A percentile compares a stretch with the other conserved stretches of the same genome.
Evolutionary conservation across 2,888 invertebrate genomes (phyloP).

Genomic region (Lasius platythorax): DNA sequence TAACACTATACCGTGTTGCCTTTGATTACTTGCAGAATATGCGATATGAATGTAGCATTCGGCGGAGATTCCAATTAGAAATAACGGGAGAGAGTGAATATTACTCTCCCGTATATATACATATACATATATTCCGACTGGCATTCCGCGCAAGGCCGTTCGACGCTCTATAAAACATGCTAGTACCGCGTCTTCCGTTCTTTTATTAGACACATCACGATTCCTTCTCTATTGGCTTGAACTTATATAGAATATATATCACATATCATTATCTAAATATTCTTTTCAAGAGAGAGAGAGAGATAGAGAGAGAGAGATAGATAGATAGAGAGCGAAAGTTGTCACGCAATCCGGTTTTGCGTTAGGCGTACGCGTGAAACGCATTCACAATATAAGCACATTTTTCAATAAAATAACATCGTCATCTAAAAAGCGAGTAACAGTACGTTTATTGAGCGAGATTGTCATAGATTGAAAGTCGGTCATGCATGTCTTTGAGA

Average conservation of each 20-base stretch:
- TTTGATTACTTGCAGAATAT: conserved; percentile 29
- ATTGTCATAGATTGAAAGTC: not conserved
- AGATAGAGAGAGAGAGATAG: not conserved
- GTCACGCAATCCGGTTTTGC: conserved; percentile 20
- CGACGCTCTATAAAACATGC: conserved; percentile 62
- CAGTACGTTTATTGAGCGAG: not conserved
- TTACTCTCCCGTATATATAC: not conserved
- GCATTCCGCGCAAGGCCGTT: conserved; percentile 67
- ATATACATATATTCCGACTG: conserved; percentile 16
- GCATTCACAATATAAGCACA: not conserved
- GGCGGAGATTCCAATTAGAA: conserved; percentile 60
- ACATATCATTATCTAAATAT: conserved; percentile 4
- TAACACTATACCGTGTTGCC: not conserved
- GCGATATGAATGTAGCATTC: conserved; percentile 34
- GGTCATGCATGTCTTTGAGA: not conserved
- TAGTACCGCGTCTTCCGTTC: not conserved
- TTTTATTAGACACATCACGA: conserved; percentile 17
- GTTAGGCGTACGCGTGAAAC: not conserved
- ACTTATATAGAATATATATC: not conserved
- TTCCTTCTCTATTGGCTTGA: conserved; percentile 26
- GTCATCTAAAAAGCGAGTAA: not conserved
- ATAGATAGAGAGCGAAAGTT: not conserved
- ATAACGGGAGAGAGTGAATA: conserved; percentile 54
- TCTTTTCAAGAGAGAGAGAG: not conserved
- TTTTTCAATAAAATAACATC: conserved; percentile 17